Evolutionary conservation across 1,140 invertebrate species (phyloP).

Genomic region (Yoshiicerus persimilis): DNA sequence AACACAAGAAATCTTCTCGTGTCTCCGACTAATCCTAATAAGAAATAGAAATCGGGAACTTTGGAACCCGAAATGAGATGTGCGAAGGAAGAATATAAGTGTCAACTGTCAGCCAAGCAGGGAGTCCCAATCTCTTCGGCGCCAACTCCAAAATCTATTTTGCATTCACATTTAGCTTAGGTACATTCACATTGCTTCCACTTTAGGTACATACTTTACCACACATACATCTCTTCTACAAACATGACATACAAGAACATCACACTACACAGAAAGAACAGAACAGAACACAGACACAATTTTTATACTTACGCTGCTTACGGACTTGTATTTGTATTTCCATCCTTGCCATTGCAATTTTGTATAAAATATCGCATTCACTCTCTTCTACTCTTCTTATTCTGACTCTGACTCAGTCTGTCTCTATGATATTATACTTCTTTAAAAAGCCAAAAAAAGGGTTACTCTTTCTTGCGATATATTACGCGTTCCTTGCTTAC

Average conservation of each 20-base stretch:
- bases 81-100: slow-evolving; percentile 11
- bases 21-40: not conserved
- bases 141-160: not conserved
- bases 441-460: not conserved
- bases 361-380: too few relatives aligned
- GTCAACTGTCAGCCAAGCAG: not conserved
- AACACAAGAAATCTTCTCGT: not conserved
- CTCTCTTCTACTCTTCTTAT: not conserved
- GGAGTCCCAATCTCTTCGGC: slow-evolving; percentile 11
- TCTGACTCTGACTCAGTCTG: too few relatives aligned
- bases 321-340: not conserved
- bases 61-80: slow-evolving; percentile 15
- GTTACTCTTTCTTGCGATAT: too few relatives aligned
- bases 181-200: not conserved
- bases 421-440: too few relatives aligned
- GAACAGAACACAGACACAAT: not conserved
- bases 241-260: too few relatives aligned
- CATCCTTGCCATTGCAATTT: not conserved
- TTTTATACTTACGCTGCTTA: too few relatives aligned
- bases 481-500: not conserved
- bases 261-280: too few relatives aligned
- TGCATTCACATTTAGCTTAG: not conserved
- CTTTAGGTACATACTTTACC: not conserved
- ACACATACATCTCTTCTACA: too few relatives aligned
- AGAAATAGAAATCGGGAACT: slow-evolving; percentile 4